Evolutionary conservation across 2,888 invertebrate species (phyloP).

Genomic region (Ochlodes sylvanus): DNA sequence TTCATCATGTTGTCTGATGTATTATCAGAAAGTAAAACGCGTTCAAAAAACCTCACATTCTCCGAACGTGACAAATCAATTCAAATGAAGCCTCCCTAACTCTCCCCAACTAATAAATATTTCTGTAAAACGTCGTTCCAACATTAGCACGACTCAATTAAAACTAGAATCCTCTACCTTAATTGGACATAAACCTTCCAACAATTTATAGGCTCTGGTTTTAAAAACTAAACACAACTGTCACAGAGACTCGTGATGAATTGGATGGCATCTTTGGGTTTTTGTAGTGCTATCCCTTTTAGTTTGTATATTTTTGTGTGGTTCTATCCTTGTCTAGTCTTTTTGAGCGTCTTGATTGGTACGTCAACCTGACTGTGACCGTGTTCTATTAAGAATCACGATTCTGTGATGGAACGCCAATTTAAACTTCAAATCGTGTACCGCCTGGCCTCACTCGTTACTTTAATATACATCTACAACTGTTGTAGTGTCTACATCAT

Average conservation of each 20-base stretch:
- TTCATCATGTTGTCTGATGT: no score
- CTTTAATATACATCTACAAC: slow-evolving; percentile 31
- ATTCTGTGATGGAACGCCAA: slow-evolving; percentile 46
- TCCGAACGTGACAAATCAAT: slow-evolving; percentile 1
- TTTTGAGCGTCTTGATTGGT: slow-evolving; percentile 62
- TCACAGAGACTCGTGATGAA: slow-evolving; percentile 54
- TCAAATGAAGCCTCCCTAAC: background rate
- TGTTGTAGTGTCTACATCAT: slow-evolving; percentile 1
- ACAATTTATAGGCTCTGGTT: slow-evolving; percentile 32
- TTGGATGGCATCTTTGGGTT: slow-evolving; percentile 46
- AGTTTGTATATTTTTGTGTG: slow-evolving; percentile 42
- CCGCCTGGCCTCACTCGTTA: slow-evolving; percentile 46
- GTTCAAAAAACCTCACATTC: background rate
- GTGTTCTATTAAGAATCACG: slow-evolving; percentile 48
- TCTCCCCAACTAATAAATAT: slow-evolving; percentile 11
- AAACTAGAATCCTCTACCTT: slow-evolving; percentile 30
- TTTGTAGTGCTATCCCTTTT: slow-evolving; percentile 45
- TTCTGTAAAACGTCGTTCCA: slow-evolving; percentile 7
- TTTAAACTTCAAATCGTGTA: slow-evolving; percentile 45
- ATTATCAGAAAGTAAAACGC: no score
- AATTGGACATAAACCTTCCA: slow-evolving; percentile 42
- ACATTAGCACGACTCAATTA: slow-evolving; percentile 34
- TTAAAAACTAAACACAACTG: slow-evolving; percentile 46
- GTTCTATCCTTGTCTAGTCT: slow-evolving; percentile 52
- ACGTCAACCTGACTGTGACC: slow-evolving; percentile 63